Base-by-base conservation (phyloP, 1,140 invertebrate species). In the Phocides pigmalion region DNA sequence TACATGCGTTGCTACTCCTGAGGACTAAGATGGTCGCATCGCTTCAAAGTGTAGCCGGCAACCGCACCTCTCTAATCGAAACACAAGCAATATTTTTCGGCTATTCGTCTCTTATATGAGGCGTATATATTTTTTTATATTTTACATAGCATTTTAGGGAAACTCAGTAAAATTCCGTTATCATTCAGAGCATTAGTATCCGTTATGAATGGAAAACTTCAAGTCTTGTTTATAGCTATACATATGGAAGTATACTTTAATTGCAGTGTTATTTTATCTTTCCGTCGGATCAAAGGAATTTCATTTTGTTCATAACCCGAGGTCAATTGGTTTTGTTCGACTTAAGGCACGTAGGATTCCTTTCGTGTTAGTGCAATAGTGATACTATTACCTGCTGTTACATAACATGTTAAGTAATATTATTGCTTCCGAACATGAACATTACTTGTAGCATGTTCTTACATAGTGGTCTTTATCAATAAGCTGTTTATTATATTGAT, bases 241-340 rank as follows among this genome's bases (percentile, higher is more conserved):
- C 22, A 44, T 58, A 58, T 44, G 25, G 54, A 44, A 46, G 54
- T 58, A 35, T n/a, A 56, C 22, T 32, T 28, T 58, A 58, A 58
- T 58, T 58, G 54, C 54, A 58, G 39, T 58, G 53, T 32, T 58
- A 58, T 58, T 58, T 58, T 46, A 58, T 46, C 54, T 58, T 46
- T 58, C 41, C 41, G 54, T 58, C 54, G 54, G 54, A 59, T 32
- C 41, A 35, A 58, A 46, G 54, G 41, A 59, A 59, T 59, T 59
- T 59, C 54, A 59, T 59, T 59, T 59, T 59, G 42, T 59, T 58
- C 54, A 58, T 58, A 32, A 32, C 41, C 32, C 54, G 54, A 17
- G 15, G 37, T 56, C 53, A 42, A 56, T 56, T 56, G 53, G 37
- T 56, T 56, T 56, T 56, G 53, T 56, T 56, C 12, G 14, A 25